Evolutionary conservation across 2,113 vertebrate genomes (phyloP).

Genomic region (Gymnarchus niloticus): DNA sequence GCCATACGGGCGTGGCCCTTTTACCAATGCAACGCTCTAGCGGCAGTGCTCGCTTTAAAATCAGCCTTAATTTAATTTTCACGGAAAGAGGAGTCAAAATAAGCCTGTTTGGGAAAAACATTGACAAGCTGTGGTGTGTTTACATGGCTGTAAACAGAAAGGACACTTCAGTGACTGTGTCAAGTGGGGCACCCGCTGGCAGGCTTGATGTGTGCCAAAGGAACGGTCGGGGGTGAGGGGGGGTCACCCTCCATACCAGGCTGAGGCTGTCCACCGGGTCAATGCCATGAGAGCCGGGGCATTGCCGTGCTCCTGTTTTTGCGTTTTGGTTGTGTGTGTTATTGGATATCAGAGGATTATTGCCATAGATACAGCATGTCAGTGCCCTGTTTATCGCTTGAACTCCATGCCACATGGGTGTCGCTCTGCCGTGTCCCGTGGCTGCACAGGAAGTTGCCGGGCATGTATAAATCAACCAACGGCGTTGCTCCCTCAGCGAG

Average conservation of each 20-base stretch:
- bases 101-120: constrained; percentile 52
- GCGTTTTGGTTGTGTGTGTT: not conserved
- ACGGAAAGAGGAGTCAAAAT: constrained; percentile 47
- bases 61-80: constrained; percentile 36
- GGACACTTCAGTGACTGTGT: constrained; percentile 49
- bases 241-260: not conserved
- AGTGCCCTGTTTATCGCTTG: constrained; percentile 23
- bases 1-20: constrained; percentile 15
- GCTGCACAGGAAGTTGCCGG: constrained; percentile 49
- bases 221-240: too few relatives aligned
- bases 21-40: constrained; percentile 6
- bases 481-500: not conserved
- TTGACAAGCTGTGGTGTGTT: constrained; percentile 48
- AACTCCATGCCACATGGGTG: constrained; percentile 41
- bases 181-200: too few relatives aligned
- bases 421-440: constrained; percentile 45
- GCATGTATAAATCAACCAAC: constrained; percentile 32
- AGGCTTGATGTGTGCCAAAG: too few relatives aligned
- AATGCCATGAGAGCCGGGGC: not conserved
- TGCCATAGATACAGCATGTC: not conserved
- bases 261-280: too few relatives aligned
- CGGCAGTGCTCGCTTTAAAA: constrained; percentile 29
- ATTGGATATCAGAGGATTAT: not conserved
- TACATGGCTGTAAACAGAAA: constrained; percentile 54
- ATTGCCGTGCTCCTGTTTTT: not conserved